A percentile compares a stretch with the other conserved stretches of the same genome.
Evolutionary conservation across 2,113 vertebrate genomes (phyloP).

Genomic region (Columba janthina): DNA sequence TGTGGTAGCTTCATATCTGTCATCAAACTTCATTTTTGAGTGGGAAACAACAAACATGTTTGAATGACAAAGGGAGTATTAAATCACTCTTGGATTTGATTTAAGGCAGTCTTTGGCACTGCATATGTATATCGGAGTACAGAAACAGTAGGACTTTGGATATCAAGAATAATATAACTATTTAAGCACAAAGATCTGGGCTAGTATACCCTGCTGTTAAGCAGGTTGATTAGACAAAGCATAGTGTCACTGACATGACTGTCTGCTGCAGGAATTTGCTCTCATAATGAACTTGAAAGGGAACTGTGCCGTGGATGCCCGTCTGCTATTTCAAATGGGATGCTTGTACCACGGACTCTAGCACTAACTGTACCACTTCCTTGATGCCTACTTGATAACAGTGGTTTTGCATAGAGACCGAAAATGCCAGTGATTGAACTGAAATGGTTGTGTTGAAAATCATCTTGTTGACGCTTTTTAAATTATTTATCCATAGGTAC

Average conservation of each 20-base stretch:
- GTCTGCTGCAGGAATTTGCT: neutral
- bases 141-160: neutral
- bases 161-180: neutral
- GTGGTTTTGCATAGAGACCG: neutral
- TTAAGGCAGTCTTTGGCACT: neutral
- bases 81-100: neutral
- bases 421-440: neutral
- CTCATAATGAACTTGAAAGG: neutral
- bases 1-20: neutral
- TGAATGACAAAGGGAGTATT: neutral
- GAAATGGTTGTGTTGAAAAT: neutral
- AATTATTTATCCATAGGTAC: slow-evolving; percentile 67
- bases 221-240: neutral
- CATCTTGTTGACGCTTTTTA: neutral
- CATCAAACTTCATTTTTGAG: neutral
- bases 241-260: neutral
- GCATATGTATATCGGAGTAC: neutral
- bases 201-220: neutral
- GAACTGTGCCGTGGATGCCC: neutral
- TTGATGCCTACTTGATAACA: neutral
- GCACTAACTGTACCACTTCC: neutral
- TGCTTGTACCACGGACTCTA: neutral
- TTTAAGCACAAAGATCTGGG: neutral
- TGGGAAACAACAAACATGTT: neutral
- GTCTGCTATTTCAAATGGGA: neutral